phyloP scores from a whole-genome alignment of 1,140 invertebrate genomes.

The Solenopsis invicta region DNA sequence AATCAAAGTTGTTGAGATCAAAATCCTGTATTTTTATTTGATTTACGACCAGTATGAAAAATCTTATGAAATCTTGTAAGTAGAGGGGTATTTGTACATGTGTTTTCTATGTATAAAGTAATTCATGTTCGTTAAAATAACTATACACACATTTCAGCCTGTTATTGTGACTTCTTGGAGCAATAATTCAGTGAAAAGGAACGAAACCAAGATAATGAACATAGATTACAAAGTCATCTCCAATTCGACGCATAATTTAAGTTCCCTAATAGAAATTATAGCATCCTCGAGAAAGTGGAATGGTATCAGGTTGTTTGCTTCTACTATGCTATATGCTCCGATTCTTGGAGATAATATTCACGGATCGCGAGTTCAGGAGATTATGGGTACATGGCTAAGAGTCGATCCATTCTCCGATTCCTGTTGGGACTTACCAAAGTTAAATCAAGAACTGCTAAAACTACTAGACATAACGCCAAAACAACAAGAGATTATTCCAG shows the following conservation, averaged over 20 bases:
- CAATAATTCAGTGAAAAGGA: constrained; percentile 70
- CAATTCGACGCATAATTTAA: constrained; percentile 78
- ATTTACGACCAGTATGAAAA: too few species aligned
- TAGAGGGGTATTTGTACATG: too few species aligned
- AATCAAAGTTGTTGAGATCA: too few species aligned
- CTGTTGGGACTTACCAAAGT: constrained; percentile 66
- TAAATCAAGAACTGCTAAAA: constrained; percentile 72
- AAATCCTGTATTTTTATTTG: too few species aligned
- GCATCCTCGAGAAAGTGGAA: constrained; percentile 79
- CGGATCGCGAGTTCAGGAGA: constrained; percentile 81
- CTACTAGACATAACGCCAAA: constrained; percentile 62
- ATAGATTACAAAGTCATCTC: constrained; percentile 77
- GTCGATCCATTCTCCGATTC: constrained; percentile 80
- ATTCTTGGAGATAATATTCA: constrained; percentile 85
- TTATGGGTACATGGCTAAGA: constrained; percentile 80
- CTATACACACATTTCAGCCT: constrained; percentile 74
- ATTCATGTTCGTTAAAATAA: not conserved
- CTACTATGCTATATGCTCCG: constrained; percentile 82
- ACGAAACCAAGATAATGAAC: constrained; percentile 75
- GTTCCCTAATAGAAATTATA: constrained; percentile 82
- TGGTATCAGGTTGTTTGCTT: constrained; percentile 83
- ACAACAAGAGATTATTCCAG: constrained; percentile 82
- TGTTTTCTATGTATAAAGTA: not conserved
- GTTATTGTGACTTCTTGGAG: constrained; percentile 73
- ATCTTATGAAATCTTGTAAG: too few species aligned